A percentile compares a stretch with the other conserved stretches of the same genome.
phyloP scores from a whole-genome alignment of 2,113 vertebrate species.

The Nothobranchius furzeri region DNA sequence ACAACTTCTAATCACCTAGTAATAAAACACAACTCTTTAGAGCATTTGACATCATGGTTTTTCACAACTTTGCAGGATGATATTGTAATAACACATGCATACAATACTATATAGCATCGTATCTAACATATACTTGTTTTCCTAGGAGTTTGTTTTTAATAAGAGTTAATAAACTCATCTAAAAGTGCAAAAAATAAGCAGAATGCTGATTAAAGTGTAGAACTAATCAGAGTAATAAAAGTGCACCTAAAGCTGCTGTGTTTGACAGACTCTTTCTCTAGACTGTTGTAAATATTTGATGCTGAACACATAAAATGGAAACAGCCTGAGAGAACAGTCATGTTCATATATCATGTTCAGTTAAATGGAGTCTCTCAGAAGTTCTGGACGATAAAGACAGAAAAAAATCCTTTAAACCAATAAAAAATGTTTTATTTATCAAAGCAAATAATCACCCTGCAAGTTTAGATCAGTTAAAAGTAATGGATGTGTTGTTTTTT shows the following conservation, averaged over 20 bases:
- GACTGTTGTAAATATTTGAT: conserved; percentile 22
- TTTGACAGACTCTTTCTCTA: conserved; percentile 1
- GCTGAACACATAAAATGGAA: conserved; percentile 3
- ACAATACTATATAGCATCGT: too few relatives aligned
- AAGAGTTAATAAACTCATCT: neutral
- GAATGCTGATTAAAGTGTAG: neutral
- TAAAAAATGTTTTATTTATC: neutral
- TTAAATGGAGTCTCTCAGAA: conserved; percentile 7
- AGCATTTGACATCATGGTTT: neutral
- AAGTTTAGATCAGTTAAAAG: neutral
- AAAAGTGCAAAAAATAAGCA: neutral
- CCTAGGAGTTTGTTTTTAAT: neutral
- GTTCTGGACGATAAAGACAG: neutral
- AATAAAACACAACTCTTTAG: too few relatives aligned
- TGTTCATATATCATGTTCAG: neutral
- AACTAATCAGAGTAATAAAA: conserved; percentile 1
- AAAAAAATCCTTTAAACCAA: neutral
- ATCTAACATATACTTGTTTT: neutral
- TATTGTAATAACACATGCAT: too few relatives aligned
- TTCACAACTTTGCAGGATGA: neutral
- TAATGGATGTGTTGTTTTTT: neutral
- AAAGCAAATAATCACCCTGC: neutral
- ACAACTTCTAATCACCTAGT: neutral
- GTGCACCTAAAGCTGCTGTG: conserved; percentile 1
- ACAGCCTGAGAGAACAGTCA: neutral